Base-by-base conservation (phyloP, 2,888 invertebrate genomes). In the Sesamia inferens region DNA sequence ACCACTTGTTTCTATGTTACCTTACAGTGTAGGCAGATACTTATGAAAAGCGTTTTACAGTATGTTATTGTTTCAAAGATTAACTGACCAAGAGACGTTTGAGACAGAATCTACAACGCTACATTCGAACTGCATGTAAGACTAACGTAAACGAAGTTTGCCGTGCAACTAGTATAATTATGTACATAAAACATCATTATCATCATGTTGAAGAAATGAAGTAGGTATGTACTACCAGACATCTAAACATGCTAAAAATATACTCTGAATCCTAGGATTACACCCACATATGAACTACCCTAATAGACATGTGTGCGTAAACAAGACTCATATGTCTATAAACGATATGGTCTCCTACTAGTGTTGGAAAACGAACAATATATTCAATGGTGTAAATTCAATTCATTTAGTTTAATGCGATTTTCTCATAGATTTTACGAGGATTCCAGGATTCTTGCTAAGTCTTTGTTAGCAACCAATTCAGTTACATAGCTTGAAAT, bases 381-480 rank as follows among this genome's bases (percentile, higher is more conserved):
- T 85, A 82, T 74, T 82, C 81, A 85, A 86, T 85, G 82, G 83
- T 83, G 71, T 83, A 88, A 91, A 88, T 87, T 87, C 73, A n/a
- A n/a, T n/a, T 78, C 88, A 88, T 89, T 90, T 87, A 83, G 69
- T 71, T 83, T 82, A 88, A 91, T 87, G 88, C 88, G 86, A 89
- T 91, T 90, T 77, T 85, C 86, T 87, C 85, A 81, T 87, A 83
- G 84, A 83, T 80, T 82, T 5, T 63, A 71, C 31, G 63, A 75
- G 67, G 39, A 88, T 90, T 89, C 83, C 81, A 87, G 88, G 87
- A 90, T 85, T 89, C 88, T 88, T 80, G 78, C 74, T 42, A 48
- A 84, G 66, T 81, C 78, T 68, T 80, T 73, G 72, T 68, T 66
- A 67, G 65, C 6, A 72, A 10, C 44, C 54, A n/a, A 16, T 68